Base-by-base conservation (phyloP, 2,113 vertebrate genomes). In the Heptranchias perlo region DNA sequence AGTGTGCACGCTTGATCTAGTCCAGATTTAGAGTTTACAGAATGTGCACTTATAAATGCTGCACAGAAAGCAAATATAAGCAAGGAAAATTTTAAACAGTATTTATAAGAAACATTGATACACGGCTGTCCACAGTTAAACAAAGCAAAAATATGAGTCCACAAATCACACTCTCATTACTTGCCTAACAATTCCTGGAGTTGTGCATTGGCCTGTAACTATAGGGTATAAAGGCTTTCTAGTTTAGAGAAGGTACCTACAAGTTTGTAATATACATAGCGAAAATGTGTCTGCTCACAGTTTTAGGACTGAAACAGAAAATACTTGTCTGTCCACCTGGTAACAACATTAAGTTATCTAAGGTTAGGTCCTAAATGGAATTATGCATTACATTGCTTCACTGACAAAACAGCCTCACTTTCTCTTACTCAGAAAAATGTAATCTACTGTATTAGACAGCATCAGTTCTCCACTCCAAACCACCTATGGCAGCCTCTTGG, bases 141-240 rank as follows among this genome's bases (percentile, higher is more conserved):
- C 44, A 47, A 47, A 67, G 44, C 21, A 94, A 65, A 95, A 65
- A 52, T 69, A 95, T 52, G 64, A 95, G 47, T 73, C 47, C 25
- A 28, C 11, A 95, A 95, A 69, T 69, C 67, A 67, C 44, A 69
- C 4, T 95, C 28, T 95, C 94, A 69, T 95, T 95, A 69, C 14
- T 69, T 73, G 28, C 94, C 94, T 52, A 52, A 95, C 47, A 47
- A 95, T 31, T 69, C 94, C 94, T 69, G 44, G 44, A 73, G 23
- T 95, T 47, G 94, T 49, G 47, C 64, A 95, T 47, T 62, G 18
- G 58, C 16, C 89, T 62, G 58, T 91, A 21, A 39, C 58, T 21
- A 25, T 21, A 61, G 31, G 62, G 58, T 7, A 62, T 93, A 93
- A 93, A 6, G 35, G 58, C 21, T 39, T 62, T 18, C 58, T 7